Evolutionary conservation across 2,113 vertebrate genomes (phyloP).

Genomic region (Pygathrix nemaeus): DNA sequence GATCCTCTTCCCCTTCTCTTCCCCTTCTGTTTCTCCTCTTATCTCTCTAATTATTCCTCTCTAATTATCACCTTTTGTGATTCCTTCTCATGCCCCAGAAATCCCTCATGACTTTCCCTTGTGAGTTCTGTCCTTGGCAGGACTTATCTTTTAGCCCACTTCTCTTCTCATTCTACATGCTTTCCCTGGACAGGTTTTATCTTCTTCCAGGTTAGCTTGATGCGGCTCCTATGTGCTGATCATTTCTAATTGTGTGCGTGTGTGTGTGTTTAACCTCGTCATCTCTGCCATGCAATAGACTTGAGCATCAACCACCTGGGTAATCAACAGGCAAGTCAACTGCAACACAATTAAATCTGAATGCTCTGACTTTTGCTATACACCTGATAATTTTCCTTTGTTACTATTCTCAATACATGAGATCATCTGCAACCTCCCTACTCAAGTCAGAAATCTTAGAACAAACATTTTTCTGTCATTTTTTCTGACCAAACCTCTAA

Average conservation of each 20-base stretch:
- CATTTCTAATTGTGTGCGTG: background rate
- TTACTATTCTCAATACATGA: background rate
- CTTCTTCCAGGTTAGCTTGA: background rate
- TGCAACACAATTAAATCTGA: background rate
- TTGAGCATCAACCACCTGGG: background rate
- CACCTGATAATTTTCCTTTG: background rate
- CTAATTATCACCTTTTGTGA: background rate
- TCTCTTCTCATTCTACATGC: background rate
- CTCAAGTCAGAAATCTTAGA: background rate
- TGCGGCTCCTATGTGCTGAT: background rate
- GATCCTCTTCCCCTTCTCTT: background rate
- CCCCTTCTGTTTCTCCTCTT: background rate
- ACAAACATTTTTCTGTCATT: background rate
- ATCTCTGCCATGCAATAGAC: background rate
- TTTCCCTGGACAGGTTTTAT: background rate
- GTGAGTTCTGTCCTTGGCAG: background rate
- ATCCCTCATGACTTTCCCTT: background rate
- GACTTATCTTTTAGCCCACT: background rate
- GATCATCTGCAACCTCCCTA: background rate
- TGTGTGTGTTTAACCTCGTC: background rate
- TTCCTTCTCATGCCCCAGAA: background rate
- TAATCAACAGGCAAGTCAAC: background rate
- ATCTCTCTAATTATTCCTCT: background rate
- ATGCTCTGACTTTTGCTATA: background rate
- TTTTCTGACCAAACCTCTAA: background rate